Percentiles rank a stretch among this genome's conserved stretches.
Evolutionary conservation across 2,797 vertebrate species (phyloP).

Genomic region (Acomys russatus): DNA sequence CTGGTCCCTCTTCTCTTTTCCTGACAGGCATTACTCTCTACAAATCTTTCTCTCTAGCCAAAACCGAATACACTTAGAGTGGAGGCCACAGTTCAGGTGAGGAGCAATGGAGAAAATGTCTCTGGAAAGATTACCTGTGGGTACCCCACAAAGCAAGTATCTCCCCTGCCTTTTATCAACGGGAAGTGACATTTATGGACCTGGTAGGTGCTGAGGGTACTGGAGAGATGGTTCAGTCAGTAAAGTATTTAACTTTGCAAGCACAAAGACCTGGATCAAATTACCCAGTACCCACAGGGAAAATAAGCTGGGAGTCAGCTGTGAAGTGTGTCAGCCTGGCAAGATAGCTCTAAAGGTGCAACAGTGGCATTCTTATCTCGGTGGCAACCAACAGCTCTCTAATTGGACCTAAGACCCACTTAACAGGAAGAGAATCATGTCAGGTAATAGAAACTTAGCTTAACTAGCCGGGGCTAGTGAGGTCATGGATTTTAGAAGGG

Average conservation of each 20-base stretch:
- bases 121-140: constrained; percentile 34
- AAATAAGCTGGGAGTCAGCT: not conserved
- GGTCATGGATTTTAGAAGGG: not conserved
- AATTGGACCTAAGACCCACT: not conserved
- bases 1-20: not conserved
- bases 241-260: not conserved
- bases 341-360: not conserved
- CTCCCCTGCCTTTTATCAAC: not conserved
- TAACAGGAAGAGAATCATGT: not conserved
- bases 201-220: constrained; percentile 6
- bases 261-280: not conserved
- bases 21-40: not conserved
- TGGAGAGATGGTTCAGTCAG: not conserved
- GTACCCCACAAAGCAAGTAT: not conserved
- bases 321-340: not conserved
- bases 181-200: not conserved
- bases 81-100: constrained; percentile 32
- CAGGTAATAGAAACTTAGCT: not conserved
- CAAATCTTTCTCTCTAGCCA: constrained; percentile 27
- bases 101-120: constrained; percentile 32
- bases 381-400: not conserved
- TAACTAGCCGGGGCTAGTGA: not conserved
- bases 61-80: constrained; percentile 41
- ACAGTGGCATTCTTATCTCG: not conserved
- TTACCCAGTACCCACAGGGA: not conserved